phyloP scores from a whole-genome alignment of 2,113 vertebrate genomes.

The Sphyrna mokarran region DNA sequence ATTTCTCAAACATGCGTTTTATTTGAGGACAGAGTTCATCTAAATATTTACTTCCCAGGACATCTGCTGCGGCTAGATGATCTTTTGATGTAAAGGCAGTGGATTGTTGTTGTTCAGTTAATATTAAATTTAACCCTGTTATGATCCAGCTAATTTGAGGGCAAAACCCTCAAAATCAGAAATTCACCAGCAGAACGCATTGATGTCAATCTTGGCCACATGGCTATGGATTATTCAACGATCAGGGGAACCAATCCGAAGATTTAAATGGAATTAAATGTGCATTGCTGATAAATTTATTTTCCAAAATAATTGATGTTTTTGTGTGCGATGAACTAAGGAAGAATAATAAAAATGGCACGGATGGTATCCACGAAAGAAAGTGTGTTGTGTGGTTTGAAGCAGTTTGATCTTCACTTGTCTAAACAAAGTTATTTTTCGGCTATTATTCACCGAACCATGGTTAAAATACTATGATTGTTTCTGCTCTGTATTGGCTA shows the following conservation, averaged over 20 bases:
- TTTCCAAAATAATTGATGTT: not conserved
- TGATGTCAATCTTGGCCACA: not conserved
- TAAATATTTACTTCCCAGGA: not conserved
- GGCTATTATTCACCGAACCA: too few species aligned
- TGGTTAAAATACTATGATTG: not conserved
- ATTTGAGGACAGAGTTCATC: too few species aligned
- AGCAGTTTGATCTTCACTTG: not conserved
- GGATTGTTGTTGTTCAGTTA: too few species aligned
- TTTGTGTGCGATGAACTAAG: too few species aligned
- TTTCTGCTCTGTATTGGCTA: not conserved
- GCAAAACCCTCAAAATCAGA: too few species aligned
- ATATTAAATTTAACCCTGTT: not conserved
- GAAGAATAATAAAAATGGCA: too few species aligned
- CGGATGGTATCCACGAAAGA: too few species aligned
- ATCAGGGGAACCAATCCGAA: not conserved
- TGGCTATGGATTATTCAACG: not conserved
- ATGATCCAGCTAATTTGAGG: not conserved
- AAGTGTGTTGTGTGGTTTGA: not conserved
- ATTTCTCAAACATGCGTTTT: not conserved
- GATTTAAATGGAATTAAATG: too few species aligned
- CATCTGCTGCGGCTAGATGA: not conserved
- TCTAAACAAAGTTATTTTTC: too few species aligned
- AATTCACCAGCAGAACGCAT: not conserved
- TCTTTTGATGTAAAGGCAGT: not conserved
- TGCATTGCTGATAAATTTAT: too few species aligned